Conservation (phyloP, 1,140 invertebrate species). For the Drosophila parabipectinata region DNA sequence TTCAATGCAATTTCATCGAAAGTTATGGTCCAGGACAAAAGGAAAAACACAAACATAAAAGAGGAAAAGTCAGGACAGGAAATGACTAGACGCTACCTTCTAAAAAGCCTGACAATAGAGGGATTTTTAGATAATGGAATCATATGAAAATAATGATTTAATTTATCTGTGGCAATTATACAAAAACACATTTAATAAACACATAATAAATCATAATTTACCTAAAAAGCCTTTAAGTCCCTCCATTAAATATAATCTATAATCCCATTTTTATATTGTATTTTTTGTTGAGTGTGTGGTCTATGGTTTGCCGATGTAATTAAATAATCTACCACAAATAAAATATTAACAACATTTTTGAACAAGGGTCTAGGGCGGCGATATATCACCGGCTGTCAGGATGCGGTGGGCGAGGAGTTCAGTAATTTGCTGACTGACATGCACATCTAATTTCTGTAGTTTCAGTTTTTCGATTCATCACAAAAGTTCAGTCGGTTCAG, state of each 20-base stretch:
- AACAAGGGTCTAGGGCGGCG: slow-evolving; percentile 18
- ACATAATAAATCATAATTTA: neutral
- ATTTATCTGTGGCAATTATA: neutral
- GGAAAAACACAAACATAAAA: slow-evolving; percentile 43
- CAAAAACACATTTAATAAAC: neutral
- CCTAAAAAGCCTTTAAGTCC: neutral
- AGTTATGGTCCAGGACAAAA: slow-evolving; percentile 52
- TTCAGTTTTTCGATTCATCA: slow-evolving; percentile 39
- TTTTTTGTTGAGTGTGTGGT: slow-evolving; percentile 2
- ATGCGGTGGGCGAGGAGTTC: slow-evolving; percentile 10
- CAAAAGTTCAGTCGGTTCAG: slow-evolving; percentile 25
- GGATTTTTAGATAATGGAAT: slow-evolving; percentile 7
- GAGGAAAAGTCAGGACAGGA: slow-evolving; percentile 14
- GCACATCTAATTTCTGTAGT: slow-evolving; percentile 40
- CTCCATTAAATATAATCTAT: slow-evolving; percentile 5
- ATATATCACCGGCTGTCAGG: slow-evolving; percentile 41
- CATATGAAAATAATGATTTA: neutral
- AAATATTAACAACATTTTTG: slow-evolving; percentile 40
- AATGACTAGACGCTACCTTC: slow-evolving; percentile 36
- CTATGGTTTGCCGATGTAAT: slow-evolving; percentile 13
- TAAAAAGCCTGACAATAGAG: slow-evolving; percentile 23
- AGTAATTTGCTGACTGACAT: slow-evolving; percentile 32
- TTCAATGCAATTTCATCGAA: slow-evolving; percentile 58
- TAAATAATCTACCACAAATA: slow-evolving; percentile 44
- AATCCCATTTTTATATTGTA: neutral